Evolutionary conservation across 92 coral and sea anemone species (phyloP).

Genomic region (Anthopleura xanthogrammica): DNA sequence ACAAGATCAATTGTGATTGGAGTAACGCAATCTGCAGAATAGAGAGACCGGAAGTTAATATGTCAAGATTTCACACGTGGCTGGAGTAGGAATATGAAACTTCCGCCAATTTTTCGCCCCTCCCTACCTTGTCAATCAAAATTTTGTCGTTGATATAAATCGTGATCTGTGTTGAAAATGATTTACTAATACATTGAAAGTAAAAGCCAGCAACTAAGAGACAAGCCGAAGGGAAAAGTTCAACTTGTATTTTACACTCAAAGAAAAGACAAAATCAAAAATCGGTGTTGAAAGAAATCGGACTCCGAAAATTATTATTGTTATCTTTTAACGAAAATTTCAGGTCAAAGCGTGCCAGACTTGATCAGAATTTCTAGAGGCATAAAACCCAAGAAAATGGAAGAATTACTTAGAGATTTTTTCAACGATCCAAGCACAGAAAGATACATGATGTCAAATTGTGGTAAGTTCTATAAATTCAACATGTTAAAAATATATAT

Average conservation of each 20-base stretch:
- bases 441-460: constrained; percentile 41
- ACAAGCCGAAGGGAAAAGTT: background rate
- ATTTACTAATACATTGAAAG: constrained; percentile 20
- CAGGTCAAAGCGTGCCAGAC: constrained; percentile 14
- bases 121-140: constrained; percentile 26
- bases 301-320: background rate
- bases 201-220: background rate
- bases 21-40: constrained; percentile 22
- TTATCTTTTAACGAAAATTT: constrained; percentile 7
- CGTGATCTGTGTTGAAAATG: constrained; percentile 5
- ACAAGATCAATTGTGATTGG: background rate
- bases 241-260: background rate
- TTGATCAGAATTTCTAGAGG: constrained; percentile 1
- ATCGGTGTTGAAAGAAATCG: background rate
- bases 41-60: constrained; percentile 25
- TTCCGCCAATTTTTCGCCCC: constrained; percentile 29
- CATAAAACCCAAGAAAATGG: constrained; percentile 21
- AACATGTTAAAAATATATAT: background rate
- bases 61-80: constrained; percentile 41
- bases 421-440: constrained; percentile 43
- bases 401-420: constrained; percentile 41
- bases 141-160: constrained; percentile 20
- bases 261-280: constrained; percentile 6
- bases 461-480: constrained; percentile 19
- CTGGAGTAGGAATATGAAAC: constrained; percentile 30